phyloP scores from a whole-genome alignment of 2,113 vertebrate genomes.

The Camarhynchus parvulus region DNA sequence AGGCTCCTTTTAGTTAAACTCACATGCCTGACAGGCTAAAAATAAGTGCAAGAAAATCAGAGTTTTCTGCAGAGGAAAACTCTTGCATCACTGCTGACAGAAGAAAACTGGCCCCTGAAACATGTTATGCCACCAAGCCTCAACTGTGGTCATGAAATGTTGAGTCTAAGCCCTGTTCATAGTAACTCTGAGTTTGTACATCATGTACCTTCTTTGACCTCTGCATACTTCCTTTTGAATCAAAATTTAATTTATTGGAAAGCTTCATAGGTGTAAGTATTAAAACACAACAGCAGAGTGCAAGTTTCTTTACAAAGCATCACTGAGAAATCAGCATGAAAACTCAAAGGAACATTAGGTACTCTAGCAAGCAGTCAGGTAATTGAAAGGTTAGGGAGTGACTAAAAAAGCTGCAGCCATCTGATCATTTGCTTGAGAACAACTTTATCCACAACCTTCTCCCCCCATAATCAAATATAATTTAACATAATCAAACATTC shows the following conservation, averaged over 20 bases:
- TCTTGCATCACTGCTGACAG: neutral
- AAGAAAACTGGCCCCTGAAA: neutral
- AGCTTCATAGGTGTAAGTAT: neutral
- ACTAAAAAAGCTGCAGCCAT: neutral
- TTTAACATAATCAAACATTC: neutral
- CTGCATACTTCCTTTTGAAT: neutral
- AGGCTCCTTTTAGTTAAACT: neutral
- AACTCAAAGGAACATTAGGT: neutral
- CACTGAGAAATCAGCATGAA: neutral
- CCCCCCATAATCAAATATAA: neutral
- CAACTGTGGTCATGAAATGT: neutral
- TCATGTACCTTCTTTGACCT: neutral
- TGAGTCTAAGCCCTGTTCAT: neutral
- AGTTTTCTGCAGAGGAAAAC: neutral
- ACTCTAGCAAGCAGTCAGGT: neutral
- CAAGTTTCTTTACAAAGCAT: neutral
- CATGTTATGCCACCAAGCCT: neutral
- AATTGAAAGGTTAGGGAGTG: neutral
- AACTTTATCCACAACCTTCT: neutral
- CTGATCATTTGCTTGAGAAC: neutral
- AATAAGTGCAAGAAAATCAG: neutral
- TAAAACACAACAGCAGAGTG: neutral
- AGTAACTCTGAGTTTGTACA: neutral
- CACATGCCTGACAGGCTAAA: neutral
- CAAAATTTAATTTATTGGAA: neutral